A percentile compares a stretch with the other conserved stretches of the same genome.
phyloP scores from a whole-genome alignment of 2,888 invertebrate species.

The Allophyes oxyacanthae region DNA sequence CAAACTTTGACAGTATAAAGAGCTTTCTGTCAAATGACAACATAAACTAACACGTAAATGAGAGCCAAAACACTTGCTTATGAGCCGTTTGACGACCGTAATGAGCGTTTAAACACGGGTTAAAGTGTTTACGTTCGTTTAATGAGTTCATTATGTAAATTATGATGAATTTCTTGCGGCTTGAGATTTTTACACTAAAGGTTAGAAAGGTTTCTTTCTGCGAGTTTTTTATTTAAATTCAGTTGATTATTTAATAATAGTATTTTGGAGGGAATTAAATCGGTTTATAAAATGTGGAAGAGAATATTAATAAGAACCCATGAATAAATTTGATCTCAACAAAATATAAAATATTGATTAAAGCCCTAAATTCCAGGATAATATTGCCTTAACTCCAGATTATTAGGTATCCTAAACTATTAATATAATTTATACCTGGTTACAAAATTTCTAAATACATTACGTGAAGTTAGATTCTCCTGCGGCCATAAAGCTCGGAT shows the following conservation, averaged over 20 bases:
- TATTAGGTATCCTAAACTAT: conserved; percentile 1
- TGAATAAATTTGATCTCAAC: no score
- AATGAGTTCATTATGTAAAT: no score
- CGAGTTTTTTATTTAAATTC: no score
- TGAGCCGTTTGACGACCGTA: conserved; percentile 2
- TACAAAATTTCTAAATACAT: conserved; percentile 26
- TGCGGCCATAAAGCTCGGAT: conserved; percentile 28
- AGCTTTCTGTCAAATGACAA: conserved; percentile 32
- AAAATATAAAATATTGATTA: no score
- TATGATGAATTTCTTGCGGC: no score
- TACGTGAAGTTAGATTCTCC: conserved; percentile 21
- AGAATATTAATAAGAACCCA: no score
- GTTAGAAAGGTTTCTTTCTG: no score
- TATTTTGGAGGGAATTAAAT: no score
- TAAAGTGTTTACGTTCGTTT: no score
- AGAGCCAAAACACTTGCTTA: conserved; percentile 31
- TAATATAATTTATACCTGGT: conserved; percentile 8
- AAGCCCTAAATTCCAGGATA: not conserved
- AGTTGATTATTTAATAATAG: no score
- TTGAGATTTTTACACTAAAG: no score
- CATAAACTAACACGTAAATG: conserved; percentile 25
- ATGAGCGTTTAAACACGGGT: conserved; percentile 20
- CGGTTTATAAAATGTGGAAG: no score
- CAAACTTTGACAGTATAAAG: conserved; percentile 10
- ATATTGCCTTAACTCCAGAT: not conserved